Evolutionary conservation across 2,113 vertebrate species (phyloP), one percentile per base, ranked within the genome.

Genomic region (Campylorhamphus procurvoides): DNA sequence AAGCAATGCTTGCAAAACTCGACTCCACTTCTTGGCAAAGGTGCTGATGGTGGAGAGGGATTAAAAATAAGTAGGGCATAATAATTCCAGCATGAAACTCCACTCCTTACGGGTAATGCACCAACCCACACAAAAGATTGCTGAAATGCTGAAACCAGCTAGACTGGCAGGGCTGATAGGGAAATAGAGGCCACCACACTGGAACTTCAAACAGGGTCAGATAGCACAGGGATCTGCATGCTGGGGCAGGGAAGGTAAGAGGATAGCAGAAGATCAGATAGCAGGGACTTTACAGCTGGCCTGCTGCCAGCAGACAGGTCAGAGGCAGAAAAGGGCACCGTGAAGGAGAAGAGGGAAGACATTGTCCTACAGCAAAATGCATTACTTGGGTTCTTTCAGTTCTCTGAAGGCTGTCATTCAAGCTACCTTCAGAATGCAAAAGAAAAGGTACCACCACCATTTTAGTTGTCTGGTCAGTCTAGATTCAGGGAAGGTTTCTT

Each of bases 61-160:
- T 95, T 95, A 88, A 88, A 90, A 94, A 93, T 71, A 96, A 90
- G n/a, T 64, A 94, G 90, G 79, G 29, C 72, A 86, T 84, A 93
- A 93, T 59, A 85, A 64, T 82, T 90, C 47, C 76, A 86, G 39
- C 44, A 33, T 84, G 93, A 96, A 92, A 95, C 83, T 89, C 56
- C 88, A 68, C 92, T 96, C 85, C 68, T 90, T 44, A 67, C 0
- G 0, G 39, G 40, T 84, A 84, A 93, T 39, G 56, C 60, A 95
- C 10, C 88, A 90, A 56, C 76, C 49, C 72, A 88, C 90, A 90
- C 1, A 69, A 63, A 91, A 83, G 59, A 78, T 8, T 90, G 79
- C 44, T 81, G 83, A 96, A 96, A 94, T 46, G 55, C 75, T 93
- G 90, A 96, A 95, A 90, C 56, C 76, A 96, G 72, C 63, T 78